Percentiles rank a stretch among this genome's conserved stretches.
Evolutionary conservation across 1,140 invertebrate genomes (phyloP).

Genomic region (Melitaea cinxia): DNA sequence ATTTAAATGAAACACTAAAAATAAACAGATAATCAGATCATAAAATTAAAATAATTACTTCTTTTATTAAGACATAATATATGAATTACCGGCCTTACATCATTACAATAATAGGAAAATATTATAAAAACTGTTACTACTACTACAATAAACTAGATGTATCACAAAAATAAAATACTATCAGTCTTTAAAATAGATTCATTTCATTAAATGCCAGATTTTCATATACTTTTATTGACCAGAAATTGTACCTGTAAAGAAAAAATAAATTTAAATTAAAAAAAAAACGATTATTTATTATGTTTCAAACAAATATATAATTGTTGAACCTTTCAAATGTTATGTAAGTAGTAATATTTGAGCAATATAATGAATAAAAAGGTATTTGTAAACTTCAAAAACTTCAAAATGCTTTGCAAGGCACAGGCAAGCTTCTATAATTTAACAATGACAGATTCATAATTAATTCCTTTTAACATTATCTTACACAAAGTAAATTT

Average conservation of each 20-base stretch:
- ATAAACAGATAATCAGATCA: conserved; percentile 14
- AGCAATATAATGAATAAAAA: too few relatives aligned
- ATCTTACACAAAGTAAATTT: too few relatives aligned
- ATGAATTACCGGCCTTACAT: conserved; percentile 33
- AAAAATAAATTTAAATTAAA: conserved; percentile 29
- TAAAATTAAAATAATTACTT: conserved; percentile 1
- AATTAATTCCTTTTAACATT: too few relatives aligned
- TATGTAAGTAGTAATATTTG: too few relatives aligned
- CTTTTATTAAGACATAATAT: not conserved
- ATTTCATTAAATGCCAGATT: conserved; percentile 49
- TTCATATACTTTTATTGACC: conserved; percentile 33
- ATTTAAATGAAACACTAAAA: conserved; percentile 15
- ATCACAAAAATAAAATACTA: conserved; percentile 71
- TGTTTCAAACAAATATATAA: too few relatives aligned
- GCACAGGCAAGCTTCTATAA: too few relatives aligned
- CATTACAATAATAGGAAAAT: conserved; percentile 30
- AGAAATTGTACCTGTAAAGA: conserved; percentile 53
- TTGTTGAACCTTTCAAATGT: too few relatives aligned
- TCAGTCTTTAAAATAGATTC: conserved; percentile 66
- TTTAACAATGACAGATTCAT: too few relatives aligned
- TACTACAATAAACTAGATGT: conserved; percentile 45
- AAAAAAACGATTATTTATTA: too few relatives aligned
- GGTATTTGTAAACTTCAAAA: too few relatives aligned
- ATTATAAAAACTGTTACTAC: conserved; percentile 36
- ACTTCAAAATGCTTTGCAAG: too few relatives aligned